These are phyloP conservation scores for Holcopasites calliopsidis DNA, from an alignment of 1,140 invertebrate species.

Conservation along the genomic window DNA sequence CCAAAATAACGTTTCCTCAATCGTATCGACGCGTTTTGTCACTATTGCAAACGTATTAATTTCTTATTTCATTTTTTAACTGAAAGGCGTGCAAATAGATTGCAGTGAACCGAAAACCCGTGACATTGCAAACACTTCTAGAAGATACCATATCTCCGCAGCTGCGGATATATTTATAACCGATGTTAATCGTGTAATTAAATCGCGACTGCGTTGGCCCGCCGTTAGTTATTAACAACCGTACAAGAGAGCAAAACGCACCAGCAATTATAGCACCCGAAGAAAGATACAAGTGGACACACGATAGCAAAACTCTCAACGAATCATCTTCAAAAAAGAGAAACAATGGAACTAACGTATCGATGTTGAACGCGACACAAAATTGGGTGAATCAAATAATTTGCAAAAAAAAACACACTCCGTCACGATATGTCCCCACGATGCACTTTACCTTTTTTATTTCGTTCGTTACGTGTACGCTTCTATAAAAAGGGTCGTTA, in stretches of 20 bases:
- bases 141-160: too few species aligned
- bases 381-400: background rate
- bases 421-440: background rate
- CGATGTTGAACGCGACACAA: background rate
- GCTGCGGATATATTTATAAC: too few species aligned
- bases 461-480: slow-evolving; percentile 1
- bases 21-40: background rate
- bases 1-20: background rate
- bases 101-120: too few species aligned
- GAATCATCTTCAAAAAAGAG: background rate
- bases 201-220: too few species aligned
- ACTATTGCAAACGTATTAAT: background rate
- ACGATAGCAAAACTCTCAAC: background rate
- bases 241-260: background rate
- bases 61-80: background rate
- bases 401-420: background rate
- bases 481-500: background rate
- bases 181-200: background rate
- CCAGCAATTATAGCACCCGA: background rate
- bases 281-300: background rate
- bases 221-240: background rate
- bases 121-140: background rate
- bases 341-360: background rate
- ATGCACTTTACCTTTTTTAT: slow-evolving; percentile 19
- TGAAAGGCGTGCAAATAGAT: background rate